phyloP scores from a whole-genome alignment of 30 jellyfish, hydroid and myxozoan species.

The Nemopilema nomurai region DNA sequence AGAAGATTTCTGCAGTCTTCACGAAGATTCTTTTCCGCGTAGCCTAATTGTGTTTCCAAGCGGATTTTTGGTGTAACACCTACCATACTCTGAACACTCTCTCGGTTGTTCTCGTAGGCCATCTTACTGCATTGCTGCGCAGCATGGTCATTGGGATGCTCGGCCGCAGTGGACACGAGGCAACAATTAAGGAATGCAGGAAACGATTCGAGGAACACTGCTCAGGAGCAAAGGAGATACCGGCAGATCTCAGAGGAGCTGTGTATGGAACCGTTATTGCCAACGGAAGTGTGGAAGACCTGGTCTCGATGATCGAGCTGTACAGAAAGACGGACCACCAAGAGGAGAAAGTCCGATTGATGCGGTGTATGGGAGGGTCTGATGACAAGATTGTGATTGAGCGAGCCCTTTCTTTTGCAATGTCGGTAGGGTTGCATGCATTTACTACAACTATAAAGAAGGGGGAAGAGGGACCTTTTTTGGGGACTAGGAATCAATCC shows the following conservation, averaged over 20 bases:
- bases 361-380: conserved; percentile 79
- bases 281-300: conserved; percentile 73
- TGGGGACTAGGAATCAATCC: too few species aligned
- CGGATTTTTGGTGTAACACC: background rate
- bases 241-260: conserved; percentile 89
- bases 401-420: conserved; percentile 76
- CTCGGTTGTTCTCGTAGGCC: conserved; percentile 50
- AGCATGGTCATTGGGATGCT: conserved; percentile 71
- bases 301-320: conserved; percentile 73
- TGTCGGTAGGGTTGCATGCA: conserved; percentile 74
- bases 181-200: conserved; percentile 66
- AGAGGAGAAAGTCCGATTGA: conserved; percentile 85
- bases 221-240: conserved; percentile 61
- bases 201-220: conserved; percentile 80
- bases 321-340: conserved; percentile 74
- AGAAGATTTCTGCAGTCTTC: too few species aligned
- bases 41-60: too few species aligned
- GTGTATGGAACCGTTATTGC: conserved; percentile 82
- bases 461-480: background rate
- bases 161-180: conserved; percentile 83
- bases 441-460: background rate
- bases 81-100: background rate
- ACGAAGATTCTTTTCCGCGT: too few species aligned
- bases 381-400: conserved; percentile 63
- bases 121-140: conserved; percentile 77